Base-by-base conservation (phyloP, 2,888 invertebrate genomes). In the Lamproptera curius region DNA sequence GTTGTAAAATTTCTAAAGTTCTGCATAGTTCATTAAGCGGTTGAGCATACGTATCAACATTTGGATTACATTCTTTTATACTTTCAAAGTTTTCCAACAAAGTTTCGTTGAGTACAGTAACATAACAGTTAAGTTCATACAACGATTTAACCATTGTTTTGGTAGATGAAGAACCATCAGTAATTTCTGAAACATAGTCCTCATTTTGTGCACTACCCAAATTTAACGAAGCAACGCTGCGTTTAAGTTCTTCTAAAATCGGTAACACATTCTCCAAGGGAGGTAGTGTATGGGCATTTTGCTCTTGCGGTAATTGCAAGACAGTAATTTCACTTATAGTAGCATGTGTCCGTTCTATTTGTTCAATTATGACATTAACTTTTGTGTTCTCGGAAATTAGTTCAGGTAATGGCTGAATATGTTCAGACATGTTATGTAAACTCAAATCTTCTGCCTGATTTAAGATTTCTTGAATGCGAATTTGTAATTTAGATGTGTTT, bases 21-120 rank as follows among this genome's bases (percentile, higher is more conserved):
- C 63, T 78, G 40, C 85, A 70, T 35, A 89, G 61, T 53, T 88
- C 88, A 20, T 80, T 72, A 43, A 89, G 65, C 14, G 89, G 84
- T 49, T 82, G 71, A 17, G 89, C 89, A 10, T 89, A 66, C 2
- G 77, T 76, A 42, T 78, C 70, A 28, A 83, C 59, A 2, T 81
- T 57, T 54, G 66, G 65, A 49, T 53, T 64, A 16, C 61, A 63
- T 47, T 76, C 70, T 63, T 75, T 76, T 3, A 77, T 57, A 46
- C 61, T 69, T 26, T 70, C 69, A 38, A 74, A 59, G 48, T 79
- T 77, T 65, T 87, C 86, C 2, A 75, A 52, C 20, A 84, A 61
- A 26, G 72, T 57, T 60, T 83, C 75, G 61, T 72, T 82, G 2
- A 85, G 57, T 15, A 76, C 56, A 17, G 67, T 63, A 11, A 88